Conservation (phyloP, 2,113 vertebrate species). For the Alouatta palliata region DNA sequence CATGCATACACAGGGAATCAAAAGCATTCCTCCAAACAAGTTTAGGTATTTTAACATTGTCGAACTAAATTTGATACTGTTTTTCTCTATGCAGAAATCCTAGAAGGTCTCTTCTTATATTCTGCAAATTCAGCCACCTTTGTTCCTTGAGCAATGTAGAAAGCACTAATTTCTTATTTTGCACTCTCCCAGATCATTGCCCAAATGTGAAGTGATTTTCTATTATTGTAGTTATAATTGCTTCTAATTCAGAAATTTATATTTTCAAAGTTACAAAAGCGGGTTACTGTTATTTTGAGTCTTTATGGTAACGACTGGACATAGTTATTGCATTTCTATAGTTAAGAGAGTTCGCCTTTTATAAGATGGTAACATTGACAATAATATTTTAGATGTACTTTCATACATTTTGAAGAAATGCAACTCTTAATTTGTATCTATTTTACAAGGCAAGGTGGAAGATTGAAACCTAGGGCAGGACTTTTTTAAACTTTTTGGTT, state of each 20-base stretch:
- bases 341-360: background rate
- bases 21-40: background rate
- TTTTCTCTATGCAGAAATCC: background rate
- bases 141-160: background rate
- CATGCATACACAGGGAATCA: background rate
- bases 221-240: conserved; percentile 1
- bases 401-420: background rate
- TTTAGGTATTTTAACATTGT: background rate
- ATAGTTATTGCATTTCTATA: background rate
- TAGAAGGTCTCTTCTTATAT: background rate
- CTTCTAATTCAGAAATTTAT: background rate
- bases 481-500: background rate
- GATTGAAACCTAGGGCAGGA: background rate
- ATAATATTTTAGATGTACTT: background rate
- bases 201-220: background rate
- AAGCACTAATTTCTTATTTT: background rate
- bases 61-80: background rate
- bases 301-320: background rate
- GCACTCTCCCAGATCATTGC: background rate
- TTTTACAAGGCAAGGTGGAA: background rate
- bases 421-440: background rate
- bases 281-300: background rate
- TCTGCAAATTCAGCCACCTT: background rate
- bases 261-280: background rate
- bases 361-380: background rate